Conservation (phyloP, 2,888 invertebrate species). For the Tetheella fluctuosa region DNA sequence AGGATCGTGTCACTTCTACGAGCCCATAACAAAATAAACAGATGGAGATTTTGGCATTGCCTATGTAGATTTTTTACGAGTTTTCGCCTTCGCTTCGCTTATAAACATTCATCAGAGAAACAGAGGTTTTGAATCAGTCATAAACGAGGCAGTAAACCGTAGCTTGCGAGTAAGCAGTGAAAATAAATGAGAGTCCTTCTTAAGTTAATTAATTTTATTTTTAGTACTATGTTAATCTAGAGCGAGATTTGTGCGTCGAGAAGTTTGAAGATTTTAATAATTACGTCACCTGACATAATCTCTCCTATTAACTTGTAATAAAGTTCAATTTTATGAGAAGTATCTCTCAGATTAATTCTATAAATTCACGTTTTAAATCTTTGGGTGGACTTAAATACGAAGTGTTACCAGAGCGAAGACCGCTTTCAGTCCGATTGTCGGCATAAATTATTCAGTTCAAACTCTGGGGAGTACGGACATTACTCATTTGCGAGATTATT, state of each 20-base stretch:
- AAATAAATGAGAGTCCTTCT: conserved; percentile 1
- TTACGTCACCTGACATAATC: not conserved
- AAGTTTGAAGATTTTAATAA: not conserved
- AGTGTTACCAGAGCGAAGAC: conserved; percentile 16
- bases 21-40: conserved; percentile 24
- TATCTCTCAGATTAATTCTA: not conserved
- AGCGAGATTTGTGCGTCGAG: not conserved
- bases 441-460: conserved; percentile 57
- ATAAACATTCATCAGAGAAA: conserved; percentile 9
- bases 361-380: not conserved
- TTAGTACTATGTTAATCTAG: not conserved
- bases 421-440: conserved; percentile 57
- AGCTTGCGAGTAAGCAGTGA: not conserved
- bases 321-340: not conserved
- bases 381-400: not conserved
- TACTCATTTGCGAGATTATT: conserved; percentile 54
- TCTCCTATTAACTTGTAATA: not conserved
- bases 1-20: conserved; percentile 38
- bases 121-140: conserved; percentile 7
- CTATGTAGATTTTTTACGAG: conserved; percentile 26
- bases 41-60: conserved; percentile 36
- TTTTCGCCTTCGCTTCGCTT: conserved; percentile 2
- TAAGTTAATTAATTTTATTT: conserved; percentile 6
- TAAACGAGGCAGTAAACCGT: conserved; percentile 5
- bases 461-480: conserved; percentile 34